Percentiles rank a stretch among this genome's conserved stretches.
Evolutionary conservation across 1,140 invertebrate species (phyloP).

Genomic region (Maconellicoccus hirsutus): DNA sequence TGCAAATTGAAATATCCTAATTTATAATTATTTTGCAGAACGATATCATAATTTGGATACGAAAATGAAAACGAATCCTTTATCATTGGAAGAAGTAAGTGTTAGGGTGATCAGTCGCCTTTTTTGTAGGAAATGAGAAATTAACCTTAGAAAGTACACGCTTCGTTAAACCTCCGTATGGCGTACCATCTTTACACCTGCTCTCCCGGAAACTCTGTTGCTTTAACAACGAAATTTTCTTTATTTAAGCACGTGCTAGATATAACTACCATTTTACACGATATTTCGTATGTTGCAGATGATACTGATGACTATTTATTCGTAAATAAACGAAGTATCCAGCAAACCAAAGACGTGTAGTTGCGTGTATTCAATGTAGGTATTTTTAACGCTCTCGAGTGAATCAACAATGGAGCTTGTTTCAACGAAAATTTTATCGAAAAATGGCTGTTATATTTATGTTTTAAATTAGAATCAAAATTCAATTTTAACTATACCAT

Average conservation of each 20-base stretch:
- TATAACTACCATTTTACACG: neutral
- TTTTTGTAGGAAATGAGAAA: constrained; percentile 12
- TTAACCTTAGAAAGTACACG: neutral
- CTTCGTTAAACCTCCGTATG: neutral
- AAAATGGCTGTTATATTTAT: neutral
- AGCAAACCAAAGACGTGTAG: constrained; percentile 11
- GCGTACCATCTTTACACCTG: neutral
- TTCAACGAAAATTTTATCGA: too few species aligned
- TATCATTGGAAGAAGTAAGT: constrained; percentile 59
- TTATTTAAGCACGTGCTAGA: too few species aligned
- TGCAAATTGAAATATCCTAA: too few species aligned
- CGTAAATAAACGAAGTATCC: constrained; percentile 26
- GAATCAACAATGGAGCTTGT: too few species aligned
- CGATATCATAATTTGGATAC: constrained; percentile 55
- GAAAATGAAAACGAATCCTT: constrained; percentile 58
- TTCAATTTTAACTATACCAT: neutral
- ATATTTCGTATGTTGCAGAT: constrained; percentile 29
- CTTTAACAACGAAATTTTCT: too few species aligned
- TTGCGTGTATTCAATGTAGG: neutral
- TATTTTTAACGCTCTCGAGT: neutral
- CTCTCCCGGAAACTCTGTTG: neutral
- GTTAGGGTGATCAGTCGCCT: neutral
- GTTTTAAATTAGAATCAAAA: neutral
- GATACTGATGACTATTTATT: constrained; percentile 33
- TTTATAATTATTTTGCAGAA: constrained; percentile 46